Evolutionary conservation across 2,888 invertebrate genomes (phyloP).

Genomic region (Dryadula phaetusa): DNA sequence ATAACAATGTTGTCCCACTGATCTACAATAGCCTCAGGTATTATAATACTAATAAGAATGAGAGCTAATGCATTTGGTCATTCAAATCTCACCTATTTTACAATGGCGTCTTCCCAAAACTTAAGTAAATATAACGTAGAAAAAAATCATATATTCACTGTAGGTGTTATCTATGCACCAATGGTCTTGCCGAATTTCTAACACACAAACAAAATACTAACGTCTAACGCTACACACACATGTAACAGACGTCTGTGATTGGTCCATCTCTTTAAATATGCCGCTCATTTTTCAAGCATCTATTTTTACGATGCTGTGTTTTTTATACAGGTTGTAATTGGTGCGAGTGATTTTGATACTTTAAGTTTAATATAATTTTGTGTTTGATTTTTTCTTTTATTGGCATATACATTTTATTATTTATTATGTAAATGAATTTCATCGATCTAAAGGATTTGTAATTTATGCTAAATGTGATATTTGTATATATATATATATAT

Average conservation of each 20-base stretch:
- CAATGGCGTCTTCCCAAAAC: slow-evolving; percentile 2
- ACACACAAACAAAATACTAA: slow-evolving; percentile 42
- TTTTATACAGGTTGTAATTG: slow-evolving; percentile 64
- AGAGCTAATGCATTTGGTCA: background rate
- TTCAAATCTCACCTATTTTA: background rate
- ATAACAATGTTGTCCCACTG: too few relatives aligned
- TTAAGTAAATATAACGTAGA: slow-evolving; percentile 1
- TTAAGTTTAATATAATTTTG: slow-evolving; percentile 5
- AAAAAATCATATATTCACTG: slow-evolving; percentile 4
- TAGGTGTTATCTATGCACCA: slow-evolving; percentile 31
- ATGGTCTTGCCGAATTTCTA: slow-evolving; percentile 41
- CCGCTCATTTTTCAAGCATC: slow-evolving; percentile 77
- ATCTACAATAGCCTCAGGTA: too few relatives aligned
- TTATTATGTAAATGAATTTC: too few relatives aligned
- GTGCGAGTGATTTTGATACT: slow-evolving; percentile 60
- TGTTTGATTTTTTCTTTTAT: background rate
- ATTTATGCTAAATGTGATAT: too few relatives aligned
- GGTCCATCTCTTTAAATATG: slow-evolving; percentile 65
- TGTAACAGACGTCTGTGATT: slow-evolving; percentile 53
- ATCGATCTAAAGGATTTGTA: too few relatives aligned
- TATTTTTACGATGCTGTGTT: slow-evolving; percentile 78
- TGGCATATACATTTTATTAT: too few relatives aligned
- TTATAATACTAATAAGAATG: too few relatives aligned
- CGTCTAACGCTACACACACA: slow-evolving; percentile 57
- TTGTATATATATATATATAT: too few relatives aligned